Evolutionary conservation across 2,797 vertebrate genomes (phyloP).

Genomic region (Gorsachius magnificus): DNA sequence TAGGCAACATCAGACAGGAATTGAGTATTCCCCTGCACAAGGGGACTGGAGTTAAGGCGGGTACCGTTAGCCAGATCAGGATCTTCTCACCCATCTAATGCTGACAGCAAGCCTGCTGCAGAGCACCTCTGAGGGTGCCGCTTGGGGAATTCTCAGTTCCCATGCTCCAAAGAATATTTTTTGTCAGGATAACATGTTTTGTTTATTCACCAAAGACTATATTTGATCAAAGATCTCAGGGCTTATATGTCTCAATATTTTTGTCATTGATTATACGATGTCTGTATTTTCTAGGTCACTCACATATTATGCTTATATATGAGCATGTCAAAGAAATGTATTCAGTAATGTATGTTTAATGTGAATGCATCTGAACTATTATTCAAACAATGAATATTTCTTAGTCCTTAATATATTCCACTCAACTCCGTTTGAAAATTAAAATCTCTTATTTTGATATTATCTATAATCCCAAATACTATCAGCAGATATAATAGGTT

Average conservation of each 20-base stretch:
- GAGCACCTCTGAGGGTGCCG: fast-evolving
- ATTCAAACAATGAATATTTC: conserved; percentile 4
- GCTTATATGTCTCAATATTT: conserved; percentile 47
- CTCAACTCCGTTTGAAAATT: not conserved
- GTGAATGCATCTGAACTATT: not conserved
- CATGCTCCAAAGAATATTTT: not conserved
- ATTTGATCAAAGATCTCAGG: conserved; percentile 38
- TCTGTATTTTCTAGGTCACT: conserved; percentile 62
- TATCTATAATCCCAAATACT: not conserved
- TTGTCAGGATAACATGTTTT: not conserved
- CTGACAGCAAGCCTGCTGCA: not conserved
- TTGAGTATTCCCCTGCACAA: not conserved
- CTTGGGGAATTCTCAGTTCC: not conserved
- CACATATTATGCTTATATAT: not conserved
- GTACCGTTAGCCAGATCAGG: not conserved
- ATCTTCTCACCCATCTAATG: not conserved
- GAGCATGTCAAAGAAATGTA: conserved; percentile 27
- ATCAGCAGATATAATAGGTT: not conserved
- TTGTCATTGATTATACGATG: conserved; percentile 28
- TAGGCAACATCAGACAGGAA: not conserved
- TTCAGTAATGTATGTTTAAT: conserved; percentile 57
- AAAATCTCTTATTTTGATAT: not conserved
- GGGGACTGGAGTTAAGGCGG: too few species aligned
- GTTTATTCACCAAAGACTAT: not conserved
- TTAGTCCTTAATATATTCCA: not conserved